Conservation (phyloP, 64 coral and sea anemone species). For the Stichodactyla mertensii region DNA sequence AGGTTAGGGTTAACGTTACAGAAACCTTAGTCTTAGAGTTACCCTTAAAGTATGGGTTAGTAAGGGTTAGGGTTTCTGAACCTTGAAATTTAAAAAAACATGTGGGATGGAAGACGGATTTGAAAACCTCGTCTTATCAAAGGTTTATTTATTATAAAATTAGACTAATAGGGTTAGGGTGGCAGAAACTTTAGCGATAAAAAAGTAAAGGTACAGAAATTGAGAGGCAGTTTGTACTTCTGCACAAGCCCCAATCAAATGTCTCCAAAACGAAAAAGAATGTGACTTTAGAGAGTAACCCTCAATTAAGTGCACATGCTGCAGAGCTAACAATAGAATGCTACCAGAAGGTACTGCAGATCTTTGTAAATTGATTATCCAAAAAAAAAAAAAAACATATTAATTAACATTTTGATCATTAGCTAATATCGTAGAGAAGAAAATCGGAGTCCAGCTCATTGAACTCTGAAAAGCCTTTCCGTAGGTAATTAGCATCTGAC, state of each 20-base stretch:
- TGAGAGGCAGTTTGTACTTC: not conserved
- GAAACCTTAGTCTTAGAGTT: no score
- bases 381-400: not conserved
- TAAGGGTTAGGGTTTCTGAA: no score
- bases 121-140: no score
- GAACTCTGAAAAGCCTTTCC: not conserved
- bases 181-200: no score
- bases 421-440: not conserved
- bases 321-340: not conserved
- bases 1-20: no score
- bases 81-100: no score
- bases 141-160: no score
- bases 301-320: constrained; percentile 1
- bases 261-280: not conserved
- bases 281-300: not conserved
- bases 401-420: not conserved
- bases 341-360: not conserved
- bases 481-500: constrained; percentile 2
- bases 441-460: not conserved
- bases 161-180: no score
- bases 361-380: not conserved
- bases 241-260: constrained; percentile 4
- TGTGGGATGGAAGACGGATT: no score
- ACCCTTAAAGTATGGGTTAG: no score
- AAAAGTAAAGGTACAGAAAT: not conserved